phyloP scores from a whole-genome alignment of 2,797 vertebrate species.

The Tachyglossus aculeatus region DNA sequence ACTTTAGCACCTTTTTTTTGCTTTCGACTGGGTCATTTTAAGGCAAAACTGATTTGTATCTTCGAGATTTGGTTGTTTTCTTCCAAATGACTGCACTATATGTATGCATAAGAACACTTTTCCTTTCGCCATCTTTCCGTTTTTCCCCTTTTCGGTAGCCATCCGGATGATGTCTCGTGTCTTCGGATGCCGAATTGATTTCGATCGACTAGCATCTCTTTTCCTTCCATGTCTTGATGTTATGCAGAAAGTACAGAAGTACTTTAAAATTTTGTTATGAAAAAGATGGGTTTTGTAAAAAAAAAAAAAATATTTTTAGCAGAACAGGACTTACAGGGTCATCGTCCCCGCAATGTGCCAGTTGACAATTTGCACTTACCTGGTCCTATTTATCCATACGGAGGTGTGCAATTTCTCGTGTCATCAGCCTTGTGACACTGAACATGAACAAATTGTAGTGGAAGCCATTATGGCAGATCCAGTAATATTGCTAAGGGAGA shows the following conservation, averaged over 20 bases:
- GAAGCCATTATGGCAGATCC: constrained; percentile 76
- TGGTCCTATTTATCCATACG: constrained; percentile 92
- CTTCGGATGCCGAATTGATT: constrained; percentile 74
- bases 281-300: constrained; percentile 96
- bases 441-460: constrained; percentile 84
- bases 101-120: constrained; percentile 80
- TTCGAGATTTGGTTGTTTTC: constrained; percentile 72
- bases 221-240: constrained; percentile 99
- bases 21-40: constrained; percentile 76
- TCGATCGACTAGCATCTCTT: constrained; percentile 77
- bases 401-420: constrained; percentile 94
- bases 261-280: constrained; percentile 90
- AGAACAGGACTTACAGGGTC: constrained; percentile 99
- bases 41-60: constrained; percentile 69
- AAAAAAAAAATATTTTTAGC: constrained; percentile 97
- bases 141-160: constrained; percentile 67
- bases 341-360: constrained; percentile 99
- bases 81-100: constrained; percentile 78
- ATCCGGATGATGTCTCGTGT: constrained; percentile 73
- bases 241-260: constrained; percentile 96
- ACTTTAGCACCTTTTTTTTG: constrained; percentile 82
- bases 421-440: constrained; percentile 87
- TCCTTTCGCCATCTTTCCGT: constrained; percentile 64
- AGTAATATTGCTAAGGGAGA: constrained; percentile 84
- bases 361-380: constrained; percentile 99